These are phyloP conservation scores for Drosophila lini DNA, from an alignment of 1,140 invertebrate species.

Conservation along the genomic window DNA sequence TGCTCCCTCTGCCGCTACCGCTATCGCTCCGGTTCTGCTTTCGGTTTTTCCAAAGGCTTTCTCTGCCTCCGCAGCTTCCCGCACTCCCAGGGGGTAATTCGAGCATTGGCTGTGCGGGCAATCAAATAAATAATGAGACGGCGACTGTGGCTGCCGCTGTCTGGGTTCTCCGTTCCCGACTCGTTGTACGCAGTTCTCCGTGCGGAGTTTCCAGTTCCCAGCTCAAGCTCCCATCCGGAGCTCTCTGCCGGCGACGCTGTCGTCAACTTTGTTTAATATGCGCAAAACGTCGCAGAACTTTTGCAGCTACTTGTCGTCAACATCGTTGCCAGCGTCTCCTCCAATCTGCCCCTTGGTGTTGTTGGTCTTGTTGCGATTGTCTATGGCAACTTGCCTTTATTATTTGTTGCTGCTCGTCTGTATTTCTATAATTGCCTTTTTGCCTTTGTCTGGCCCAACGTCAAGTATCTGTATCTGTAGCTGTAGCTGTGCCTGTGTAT, in stretches of 20 bases:
- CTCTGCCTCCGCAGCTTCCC: neutral
- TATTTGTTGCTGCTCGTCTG: constrained; percentile 67
- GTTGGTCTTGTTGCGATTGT: constrained; percentile 60
- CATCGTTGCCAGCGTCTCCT: constrained; percentile 36
- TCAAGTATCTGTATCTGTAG: constrained; percentile 51
- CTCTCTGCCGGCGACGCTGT: constrained; percentile 28
- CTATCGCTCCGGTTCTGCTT: neutral
- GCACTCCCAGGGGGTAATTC: constrained; percentile 73
- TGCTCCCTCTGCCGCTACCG: neutral
- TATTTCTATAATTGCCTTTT: constrained; percentile 80
- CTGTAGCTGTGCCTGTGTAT: constrained; percentile 10
- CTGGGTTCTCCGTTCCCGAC: constrained; percentile 27
- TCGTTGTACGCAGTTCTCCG: constrained; percentile 7
- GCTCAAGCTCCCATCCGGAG: constrained; percentile 7
- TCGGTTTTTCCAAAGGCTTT: constrained; percentile 15
- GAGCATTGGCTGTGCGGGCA: constrained; percentile 77
- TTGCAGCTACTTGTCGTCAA: constrained; percentile 59
- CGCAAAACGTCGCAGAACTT: constrained; percentile 81
- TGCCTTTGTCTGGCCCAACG: constrained; percentile 68
- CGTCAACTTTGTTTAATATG: constrained; percentile 80
- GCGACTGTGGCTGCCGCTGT: constrained; percentile 43
- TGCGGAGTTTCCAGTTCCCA: constrained; percentile 3
- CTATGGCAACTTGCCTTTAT: constrained; percentile 77
- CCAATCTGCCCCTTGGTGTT: constrained; percentile 33
- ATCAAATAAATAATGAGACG: constrained; percentile 82